Percentiles rank a stretch among this genome's conserved stretches.
Conservation (phyloP, 2,797 vertebrate species). For the Odontamblyopus lacepedii region DNA sequence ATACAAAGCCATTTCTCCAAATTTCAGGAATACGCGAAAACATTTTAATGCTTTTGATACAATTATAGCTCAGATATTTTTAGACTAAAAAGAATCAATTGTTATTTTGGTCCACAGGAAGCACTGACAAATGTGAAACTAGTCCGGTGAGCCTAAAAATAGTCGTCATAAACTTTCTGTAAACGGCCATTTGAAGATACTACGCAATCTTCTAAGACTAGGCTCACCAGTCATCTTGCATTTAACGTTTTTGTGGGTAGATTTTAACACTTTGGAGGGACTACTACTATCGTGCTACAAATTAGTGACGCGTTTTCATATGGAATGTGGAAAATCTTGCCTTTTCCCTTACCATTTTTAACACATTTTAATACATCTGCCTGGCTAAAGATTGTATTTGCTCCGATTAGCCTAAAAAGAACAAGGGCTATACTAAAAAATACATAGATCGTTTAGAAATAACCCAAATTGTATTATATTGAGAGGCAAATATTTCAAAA, state of each 20-base stretch:
- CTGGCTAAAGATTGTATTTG: background rate
- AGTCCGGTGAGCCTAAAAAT: background rate
- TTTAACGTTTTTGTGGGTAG: background rate
- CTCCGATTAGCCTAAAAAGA: background rate
- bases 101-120: slow-evolving; percentile 3
- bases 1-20: slow-evolving; percentile 48
- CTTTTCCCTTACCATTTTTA: background rate
- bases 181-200: background rate
- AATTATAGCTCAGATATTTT: slow-evolving; percentile 14
- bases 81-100: background rate
- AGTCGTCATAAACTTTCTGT: background rate
- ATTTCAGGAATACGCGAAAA: slow-evolving; percentile 30
- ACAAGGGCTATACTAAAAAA: background rate
- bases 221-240: background rate
- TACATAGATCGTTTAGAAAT: no score
- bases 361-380: background rate
- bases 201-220: background rate
- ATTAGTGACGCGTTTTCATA: background rate
- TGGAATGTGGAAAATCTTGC: background rate
- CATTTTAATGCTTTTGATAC: slow-evolving; percentile 40
- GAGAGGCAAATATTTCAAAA: no score
- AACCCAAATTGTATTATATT: no score
- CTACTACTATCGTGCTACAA: no score
- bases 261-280: background rate
- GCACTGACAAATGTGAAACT: slow-evolving; percentile 2